Percentiles rank a stretch among this genome's conserved stretches.
phyloP scores from a whole-genome alignment of 2,797 vertebrate genomes.

The Momotus momota region DNA sequence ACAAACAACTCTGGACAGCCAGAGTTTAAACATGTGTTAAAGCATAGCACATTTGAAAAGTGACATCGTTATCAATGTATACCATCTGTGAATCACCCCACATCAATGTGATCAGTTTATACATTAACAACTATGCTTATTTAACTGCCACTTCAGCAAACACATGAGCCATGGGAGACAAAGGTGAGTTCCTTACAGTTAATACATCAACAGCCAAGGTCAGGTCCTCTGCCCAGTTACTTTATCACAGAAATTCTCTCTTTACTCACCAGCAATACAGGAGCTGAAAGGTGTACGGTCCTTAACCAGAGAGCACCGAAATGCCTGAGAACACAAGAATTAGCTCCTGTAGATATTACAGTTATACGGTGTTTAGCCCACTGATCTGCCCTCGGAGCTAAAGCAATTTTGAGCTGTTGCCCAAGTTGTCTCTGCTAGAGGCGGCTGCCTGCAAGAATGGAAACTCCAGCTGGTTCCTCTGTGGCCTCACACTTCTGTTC shows the following conservation, averaged over 20 bases:
- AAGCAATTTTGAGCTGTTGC: background rate
- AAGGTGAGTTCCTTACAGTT: slow-evolving; percentile 17
- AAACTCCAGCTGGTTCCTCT: background rate
- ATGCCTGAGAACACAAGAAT: background rate
- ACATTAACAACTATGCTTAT: slow-evolving; percentile 28
- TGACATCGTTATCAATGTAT: background rate
- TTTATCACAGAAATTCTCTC: background rate
- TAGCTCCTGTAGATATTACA: background rate
- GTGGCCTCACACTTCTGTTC: background rate
- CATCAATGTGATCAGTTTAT: background rate
- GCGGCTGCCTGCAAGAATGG: background rate
- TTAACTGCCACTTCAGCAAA: slow-evolving; percentile 28
- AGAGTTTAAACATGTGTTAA: slow-evolving; percentile 10
- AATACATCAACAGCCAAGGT: slow-evolving; percentile 6
- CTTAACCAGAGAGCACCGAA: background rate
- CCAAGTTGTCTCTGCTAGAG: background rate
- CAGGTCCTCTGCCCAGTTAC: background rate
- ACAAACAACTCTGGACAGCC: background rate
- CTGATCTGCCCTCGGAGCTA: background rate
- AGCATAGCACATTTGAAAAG: background rate
- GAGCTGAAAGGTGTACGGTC: background rate
- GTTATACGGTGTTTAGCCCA: background rate
- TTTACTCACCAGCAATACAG: background rate
- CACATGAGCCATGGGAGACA: background rate
- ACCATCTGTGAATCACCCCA: background rate